Percentiles rank a stretch among this genome's conserved stretches.
Conservation (phyloP, 23 tunicate species). For the Corella eumyota region DNA sequence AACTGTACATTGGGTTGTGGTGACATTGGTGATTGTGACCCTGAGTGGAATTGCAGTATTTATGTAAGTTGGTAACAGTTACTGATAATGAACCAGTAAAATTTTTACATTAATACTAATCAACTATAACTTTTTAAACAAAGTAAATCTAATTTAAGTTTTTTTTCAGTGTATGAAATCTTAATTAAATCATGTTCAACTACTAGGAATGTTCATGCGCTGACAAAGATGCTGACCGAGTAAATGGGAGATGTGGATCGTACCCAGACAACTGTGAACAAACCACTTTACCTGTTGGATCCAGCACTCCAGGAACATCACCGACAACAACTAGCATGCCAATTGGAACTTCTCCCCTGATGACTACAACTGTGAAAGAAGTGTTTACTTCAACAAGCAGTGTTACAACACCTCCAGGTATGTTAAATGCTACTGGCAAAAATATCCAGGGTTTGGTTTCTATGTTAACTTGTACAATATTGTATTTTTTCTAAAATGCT, state of each 20-base stretch:
- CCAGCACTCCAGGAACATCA: conserved; percentile 2
- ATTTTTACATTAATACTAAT: no score
- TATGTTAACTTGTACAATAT: no score
- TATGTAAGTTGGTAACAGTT: conserved; percentile 32
- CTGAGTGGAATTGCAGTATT: conserved; percentile 56
- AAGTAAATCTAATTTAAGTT: conserved; percentile 6
- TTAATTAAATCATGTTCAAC: background rate
- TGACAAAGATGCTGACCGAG: conserved; percentile 47
- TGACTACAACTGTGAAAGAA: conserved; percentile 6
- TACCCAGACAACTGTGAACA: conserved; percentile 40
- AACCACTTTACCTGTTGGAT: conserved; percentile 4
- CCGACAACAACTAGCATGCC: conserved; percentile 13
- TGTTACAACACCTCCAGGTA: conserved; percentile 3
- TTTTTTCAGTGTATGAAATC: background rate
- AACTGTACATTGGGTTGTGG: conserved; percentile 71
- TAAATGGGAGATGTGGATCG: conserved; percentile 67
- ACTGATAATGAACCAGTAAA: no score
- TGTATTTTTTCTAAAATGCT: background rate
- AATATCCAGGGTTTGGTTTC: no score
- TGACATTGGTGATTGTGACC: conserved; percentile 62
- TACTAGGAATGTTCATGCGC: conserved; percentile 65
- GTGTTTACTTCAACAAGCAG: background rate
- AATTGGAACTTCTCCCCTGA: background rate
- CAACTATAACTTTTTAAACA: no score
- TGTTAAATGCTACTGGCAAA: background rate